Evolutionary conservation across 2,888 invertebrate species (phyloP), one percentile per base, ranked within the genome.

Genomic region (Monochamus alternatus): DNA sequence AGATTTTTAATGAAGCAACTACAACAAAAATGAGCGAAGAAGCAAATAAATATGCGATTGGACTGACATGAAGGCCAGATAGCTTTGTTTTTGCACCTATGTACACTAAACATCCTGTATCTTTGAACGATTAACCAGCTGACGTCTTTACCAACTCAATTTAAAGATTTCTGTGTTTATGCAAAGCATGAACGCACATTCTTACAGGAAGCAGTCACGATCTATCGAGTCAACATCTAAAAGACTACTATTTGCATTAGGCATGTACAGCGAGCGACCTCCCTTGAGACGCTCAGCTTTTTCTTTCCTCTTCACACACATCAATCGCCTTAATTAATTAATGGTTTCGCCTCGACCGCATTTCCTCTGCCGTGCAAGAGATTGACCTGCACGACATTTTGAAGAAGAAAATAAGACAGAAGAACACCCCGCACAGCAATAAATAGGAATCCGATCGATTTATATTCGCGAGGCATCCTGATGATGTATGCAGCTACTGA

Each of bases 171-270:
- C 75, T 70, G 71, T 66, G 68, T 69, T 75, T 73, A 75, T 73
- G 67, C 73, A 75, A 71, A 69, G 68, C 75, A 64, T 59, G 75
- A 59, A 73, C 72, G 63, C 72, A 72, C 64, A 75, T 73, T 66
- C 66, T 72, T 64, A 69, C 65, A 75, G 75, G 75, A 75, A 75
- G 73, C 73, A 64, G 75, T 75, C 75, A 73, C 75, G 75, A 75
- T 63, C 59, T 44, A 64, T 73, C 75, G 73, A 62, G 69, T 69
- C 52, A 67, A 66, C 67, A 63, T 73, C 47, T 12, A 47, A 73
- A 72, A 47, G 68, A 68, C 63, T 63, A 52, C 68, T 64, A 73
- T 75, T 73, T 73, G 75, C 68, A 68, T 75, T 63, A 31, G 31
- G 14, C 69, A 44, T 51, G 69, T 69, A 60, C 43, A 52, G 55